Conservation (phyloP, 2,113 vertebrate species). For the Mormyrus lacerda region DNA sequence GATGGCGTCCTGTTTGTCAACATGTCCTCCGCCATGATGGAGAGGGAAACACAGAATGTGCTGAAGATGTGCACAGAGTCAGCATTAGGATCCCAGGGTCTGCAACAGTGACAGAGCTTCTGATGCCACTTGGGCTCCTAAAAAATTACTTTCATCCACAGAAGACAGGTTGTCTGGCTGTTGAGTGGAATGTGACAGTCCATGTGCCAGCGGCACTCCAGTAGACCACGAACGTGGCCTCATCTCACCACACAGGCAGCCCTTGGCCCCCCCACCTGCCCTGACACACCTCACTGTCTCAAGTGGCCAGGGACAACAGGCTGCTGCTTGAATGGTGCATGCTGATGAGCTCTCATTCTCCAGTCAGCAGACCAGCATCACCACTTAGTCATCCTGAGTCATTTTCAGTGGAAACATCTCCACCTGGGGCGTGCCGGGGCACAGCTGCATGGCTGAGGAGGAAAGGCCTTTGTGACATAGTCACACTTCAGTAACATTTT, state of each 20-base stretch:
- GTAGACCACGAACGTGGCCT: background rate
- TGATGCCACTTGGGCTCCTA: background rate
- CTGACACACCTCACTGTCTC: background rate
- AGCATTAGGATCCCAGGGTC: background rate
- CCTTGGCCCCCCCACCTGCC: background rate
- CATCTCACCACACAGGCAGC: background rate
- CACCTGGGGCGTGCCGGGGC: background rate
- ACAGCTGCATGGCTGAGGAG: background rate
- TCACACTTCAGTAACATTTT: background rate
- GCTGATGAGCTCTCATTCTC: background rate
- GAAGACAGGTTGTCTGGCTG: background rate
- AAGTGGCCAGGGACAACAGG: background rate
- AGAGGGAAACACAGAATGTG: background rate
- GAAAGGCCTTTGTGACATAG: background rate
- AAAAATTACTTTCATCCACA: background rate
- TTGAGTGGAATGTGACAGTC: background rate
- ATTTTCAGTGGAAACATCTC: background rate
- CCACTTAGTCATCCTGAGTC: background rate
- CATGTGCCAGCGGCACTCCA: background rate
- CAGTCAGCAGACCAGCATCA: background rate
- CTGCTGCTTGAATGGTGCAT: background rate
- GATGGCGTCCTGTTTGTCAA: background rate
- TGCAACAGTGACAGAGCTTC: background rate
- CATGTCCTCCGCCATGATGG: background rate
- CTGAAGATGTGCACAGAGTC: background rate